phyloP scores from a whole-genome alignment of 2,888 invertebrate species.

The Callimorpha dominula region DNA sequence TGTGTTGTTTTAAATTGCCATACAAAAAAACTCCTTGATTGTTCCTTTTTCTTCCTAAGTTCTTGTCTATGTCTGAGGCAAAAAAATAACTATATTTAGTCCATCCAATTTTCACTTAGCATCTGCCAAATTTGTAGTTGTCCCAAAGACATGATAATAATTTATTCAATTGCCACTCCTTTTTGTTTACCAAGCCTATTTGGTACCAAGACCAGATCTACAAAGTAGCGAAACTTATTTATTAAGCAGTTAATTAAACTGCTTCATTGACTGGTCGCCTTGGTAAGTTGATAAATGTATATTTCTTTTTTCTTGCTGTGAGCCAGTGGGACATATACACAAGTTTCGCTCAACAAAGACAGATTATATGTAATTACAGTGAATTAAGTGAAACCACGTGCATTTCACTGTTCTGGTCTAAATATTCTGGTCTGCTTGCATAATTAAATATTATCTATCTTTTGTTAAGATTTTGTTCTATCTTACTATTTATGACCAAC shows the following conservation, averaged over 20 bases:
- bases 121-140: no score
- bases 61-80: no score
- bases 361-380: slow-evolving; percentile 40
- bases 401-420: slow-evolving; percentile 58
- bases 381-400: slow-evolving; percentile 52
- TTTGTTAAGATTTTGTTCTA: slow-evolving; percentile 8
- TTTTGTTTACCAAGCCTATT: no score
- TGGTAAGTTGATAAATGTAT: neutral
- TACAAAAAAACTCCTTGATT: no score
- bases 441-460: slow-evolving; percentile 48
- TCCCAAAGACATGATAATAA: neutral
- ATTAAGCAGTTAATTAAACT: neutral
- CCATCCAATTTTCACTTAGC: no score
- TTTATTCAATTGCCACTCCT: no score
- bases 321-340: neutral
- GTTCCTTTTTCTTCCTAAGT: no score
- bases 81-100: no score
- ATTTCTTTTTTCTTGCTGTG: neutral
- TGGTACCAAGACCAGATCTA: no score
- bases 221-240: neutral
- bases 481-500: neutral
- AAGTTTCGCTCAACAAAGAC: slow-evolving; percentile 25
- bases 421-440: slow-evolving; percentile 51
- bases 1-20: no score
- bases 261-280: neutral